phyloP scores from a whole-genome alignment of 2,797 vertebrate genomes.

The Chloroceryle amazona region DNA sequence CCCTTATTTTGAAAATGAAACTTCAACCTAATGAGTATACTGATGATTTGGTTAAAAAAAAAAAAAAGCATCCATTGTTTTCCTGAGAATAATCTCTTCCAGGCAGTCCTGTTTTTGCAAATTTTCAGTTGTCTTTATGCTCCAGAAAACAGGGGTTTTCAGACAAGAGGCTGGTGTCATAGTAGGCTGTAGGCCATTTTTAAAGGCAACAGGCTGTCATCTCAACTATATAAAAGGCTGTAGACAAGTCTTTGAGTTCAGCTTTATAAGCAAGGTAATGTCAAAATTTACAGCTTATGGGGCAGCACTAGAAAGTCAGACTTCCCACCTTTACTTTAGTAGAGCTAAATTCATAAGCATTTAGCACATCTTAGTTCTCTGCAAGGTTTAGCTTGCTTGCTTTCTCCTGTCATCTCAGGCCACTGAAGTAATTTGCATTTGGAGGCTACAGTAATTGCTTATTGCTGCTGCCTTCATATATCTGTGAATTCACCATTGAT shows the following conservation, averaged over 20 bases:
- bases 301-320: neutral
- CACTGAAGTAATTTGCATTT: neutral
- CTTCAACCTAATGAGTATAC: neutral
- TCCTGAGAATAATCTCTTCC: neutral
- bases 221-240: neutral
- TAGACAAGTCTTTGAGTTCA: neutral
- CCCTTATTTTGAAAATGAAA: neutral
- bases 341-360: neutral
- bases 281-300: neutral
- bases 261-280: neutral
- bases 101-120: neutral
- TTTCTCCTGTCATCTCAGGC: neutral
- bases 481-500: neutral
- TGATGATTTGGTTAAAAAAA: neutral
- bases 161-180: neutral
- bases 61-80: neutral
- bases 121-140: neutral
- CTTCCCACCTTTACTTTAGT: neutral
- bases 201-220: neutral
- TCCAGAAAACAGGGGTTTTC: neutral
- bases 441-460: neutral
- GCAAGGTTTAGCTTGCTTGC: neutral
- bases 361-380: neutral
- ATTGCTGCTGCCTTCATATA: neutral
- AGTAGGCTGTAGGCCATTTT: neutral